phyloP scores from a whole-genome alignment of 2,888 invertebrate species.

The Nomada fucata region DNA sequence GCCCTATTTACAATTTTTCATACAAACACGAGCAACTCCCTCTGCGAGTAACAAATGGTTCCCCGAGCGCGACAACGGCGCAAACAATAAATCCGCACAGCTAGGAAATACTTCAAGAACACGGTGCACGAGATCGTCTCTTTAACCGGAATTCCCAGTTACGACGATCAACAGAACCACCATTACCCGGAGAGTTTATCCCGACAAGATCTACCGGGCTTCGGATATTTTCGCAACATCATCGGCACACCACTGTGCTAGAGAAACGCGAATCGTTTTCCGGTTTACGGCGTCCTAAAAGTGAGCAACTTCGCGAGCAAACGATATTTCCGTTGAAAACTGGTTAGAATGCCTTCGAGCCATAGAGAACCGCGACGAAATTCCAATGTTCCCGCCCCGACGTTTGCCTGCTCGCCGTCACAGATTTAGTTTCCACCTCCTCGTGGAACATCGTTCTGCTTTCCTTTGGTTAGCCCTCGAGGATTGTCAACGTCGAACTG shows the following conservation, averaged over 20 bases:
- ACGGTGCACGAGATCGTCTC: neutral
- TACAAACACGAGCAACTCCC: neutral
- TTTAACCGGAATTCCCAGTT: constrained; percentile 2
- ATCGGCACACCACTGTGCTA: neutral
- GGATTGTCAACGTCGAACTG: neutral
- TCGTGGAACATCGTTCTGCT: neutral
- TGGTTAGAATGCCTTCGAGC: constrained; percentile 67
- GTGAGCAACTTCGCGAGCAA: constrained; percentile 59
- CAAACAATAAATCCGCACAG: constrained; percentile 19
- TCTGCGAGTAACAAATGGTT: neutral
- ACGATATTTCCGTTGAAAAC: constrained; percentile 65
- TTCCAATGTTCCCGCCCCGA: constrained; percentile 55
- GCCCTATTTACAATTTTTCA: neutral
- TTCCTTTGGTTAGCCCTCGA: neutral
- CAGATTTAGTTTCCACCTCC: constrained; percentile 26
- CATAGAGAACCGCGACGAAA: constrained; percentile 68
- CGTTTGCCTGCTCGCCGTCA: constrained; percentile 10
- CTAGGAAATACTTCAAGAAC: neutral
- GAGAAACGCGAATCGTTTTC: constrained; percentile 49
- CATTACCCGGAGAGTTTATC: constrained; percentile 41
- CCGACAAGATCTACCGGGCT: constrained; percentile 55
- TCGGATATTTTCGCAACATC: constrained; percentile 37
- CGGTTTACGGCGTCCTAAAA: constrained; percentile 70
- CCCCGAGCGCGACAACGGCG: neutral
- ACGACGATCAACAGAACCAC: neutral